Base-by-base conservation (phyloP, 2,888 invertebrate species). In the Drosophila histrio region DNA sequence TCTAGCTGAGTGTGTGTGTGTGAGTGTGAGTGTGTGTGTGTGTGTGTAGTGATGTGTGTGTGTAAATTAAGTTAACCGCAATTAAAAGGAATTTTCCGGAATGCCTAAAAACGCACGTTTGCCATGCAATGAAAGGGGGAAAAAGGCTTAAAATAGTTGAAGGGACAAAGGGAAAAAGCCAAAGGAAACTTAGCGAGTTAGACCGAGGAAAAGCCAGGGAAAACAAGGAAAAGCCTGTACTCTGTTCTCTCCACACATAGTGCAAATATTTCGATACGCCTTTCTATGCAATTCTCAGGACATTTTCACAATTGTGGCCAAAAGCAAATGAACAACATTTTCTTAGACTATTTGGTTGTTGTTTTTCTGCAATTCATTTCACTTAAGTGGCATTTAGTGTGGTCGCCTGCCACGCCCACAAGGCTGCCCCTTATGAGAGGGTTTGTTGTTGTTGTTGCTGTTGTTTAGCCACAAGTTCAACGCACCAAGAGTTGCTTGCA, bases 381-480 rank as follows among this genome's bases (percentile, higher is more conserved):
- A 83, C 77, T 83, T 81, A 81, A 80, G 80, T 80, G 77, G 73
- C 66, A 74, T 76, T 80, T 76, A 53, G 56, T 54, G 38, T 58
- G 59, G 50, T 43, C 34, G 5, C n/a, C n/a, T 52, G 69, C 58
- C 77, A 77, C 72, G 77, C 80, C 81, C 52, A 53, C 68, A 30
- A 30, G 15, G 28, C 19, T 13, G 44, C 34, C 34, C 41, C 47
- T 41, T 8, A 34, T 21, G 19, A 7, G 39, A 26, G 30, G 13
- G 41, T 54, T 53, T 62, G 57, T 58, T 61, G 41, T 57, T 52
- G 53, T 32, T 47, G 63, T 46, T 46, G 47, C 34, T n/a, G n/a
- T n/a, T n/a, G n/a, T n/a, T n/a, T 38, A n/a, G 17, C 17, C 59
- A 26, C 56, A 73, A 73, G 73, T 73, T 73, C 73, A 73, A 73